These are phyloP conservation scores for Antechinus stuartii DNA, from an alignment of 2,113 vertebrate species.

Conservation along the genomic window DNA sequence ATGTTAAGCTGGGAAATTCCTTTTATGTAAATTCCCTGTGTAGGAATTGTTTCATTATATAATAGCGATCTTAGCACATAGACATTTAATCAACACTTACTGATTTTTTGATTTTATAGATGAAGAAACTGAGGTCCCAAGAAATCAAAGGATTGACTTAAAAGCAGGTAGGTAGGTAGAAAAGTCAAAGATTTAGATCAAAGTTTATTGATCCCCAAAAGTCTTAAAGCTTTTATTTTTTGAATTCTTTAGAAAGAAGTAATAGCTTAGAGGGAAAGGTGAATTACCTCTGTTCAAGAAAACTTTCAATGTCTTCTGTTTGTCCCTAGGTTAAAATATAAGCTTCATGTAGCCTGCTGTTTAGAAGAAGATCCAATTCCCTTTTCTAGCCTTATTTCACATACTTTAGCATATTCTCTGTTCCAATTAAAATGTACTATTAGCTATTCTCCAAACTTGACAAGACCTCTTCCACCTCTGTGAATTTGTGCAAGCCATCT, in stretches of 20 bases:
- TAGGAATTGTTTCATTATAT: neutral
- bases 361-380: neutral
- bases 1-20: neutral
- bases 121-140: neutral
- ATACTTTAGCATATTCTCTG: neutral
- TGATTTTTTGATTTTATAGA: neutral
- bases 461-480: neutral
- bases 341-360: neutral
- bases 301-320: neutral
- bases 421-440: neutral
- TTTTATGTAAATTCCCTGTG: neutral
- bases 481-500: neutral
- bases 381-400: neutral
- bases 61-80: neutral
- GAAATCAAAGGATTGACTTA: neutral
- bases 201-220: neutral
- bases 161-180: neutral
- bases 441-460: neutral
- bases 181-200: neutral
- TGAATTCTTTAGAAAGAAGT: neutral
- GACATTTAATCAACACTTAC: too few relatives aligned
- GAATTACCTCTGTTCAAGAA: neutral
- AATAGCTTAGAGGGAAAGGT: neutral
- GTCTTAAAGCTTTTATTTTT: neutral
- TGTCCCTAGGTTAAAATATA: neutral